Evolutionary conservation across 2,113 vertebrate genomes (phyloP).

Genomic region (Lampris incognitus): DNA sequence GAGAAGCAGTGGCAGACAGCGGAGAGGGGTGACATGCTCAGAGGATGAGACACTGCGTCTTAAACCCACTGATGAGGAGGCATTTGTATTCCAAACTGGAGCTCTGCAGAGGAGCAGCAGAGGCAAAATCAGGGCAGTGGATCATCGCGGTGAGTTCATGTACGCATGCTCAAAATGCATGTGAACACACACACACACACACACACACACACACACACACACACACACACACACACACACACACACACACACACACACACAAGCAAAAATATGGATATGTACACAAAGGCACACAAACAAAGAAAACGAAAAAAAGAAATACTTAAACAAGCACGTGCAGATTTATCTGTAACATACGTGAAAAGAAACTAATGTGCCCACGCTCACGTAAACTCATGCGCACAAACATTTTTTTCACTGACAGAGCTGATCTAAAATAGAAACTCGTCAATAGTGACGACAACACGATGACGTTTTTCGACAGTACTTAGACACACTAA

Average conservation of each 20-base stretch:
- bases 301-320: not conserved
- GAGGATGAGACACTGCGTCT: constrained; percentile 48
- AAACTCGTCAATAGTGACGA: not conserved
- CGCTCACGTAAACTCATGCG: not conserved
- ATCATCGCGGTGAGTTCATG: constrained; percentile 51
- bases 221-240: constrained; percentile 6
- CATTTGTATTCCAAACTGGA: constrained; percentile 65
- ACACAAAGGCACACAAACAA: constrained; percentile 1
- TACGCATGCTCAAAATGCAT: constrained; percentile 35
- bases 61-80: constrained; percentile 50
- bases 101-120: constrained; percentile 64
- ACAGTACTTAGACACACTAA: not conserved
- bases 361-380: not conserved
- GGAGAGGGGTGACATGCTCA: constrained; percentile 15
- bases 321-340: not conserved
- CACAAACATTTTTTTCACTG: not conserved
- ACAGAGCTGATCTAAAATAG: constrained; percentile 24
- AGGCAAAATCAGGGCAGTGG: constrained; percentile 72
- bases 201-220: not conserved
- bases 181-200: not conserved
- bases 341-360: not conserved
- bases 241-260: constrained; percentile 1
- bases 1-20: constrained; percentile 23
- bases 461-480: constrained; percentile 5
- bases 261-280: not conserved